A percentile compares a stretch with the other conserved stretches of the same genome.
Evolutionary conservation across 2,797 vertebrate species (phyloP).

Genomic region (Phoxinus dragarum): DNA sequence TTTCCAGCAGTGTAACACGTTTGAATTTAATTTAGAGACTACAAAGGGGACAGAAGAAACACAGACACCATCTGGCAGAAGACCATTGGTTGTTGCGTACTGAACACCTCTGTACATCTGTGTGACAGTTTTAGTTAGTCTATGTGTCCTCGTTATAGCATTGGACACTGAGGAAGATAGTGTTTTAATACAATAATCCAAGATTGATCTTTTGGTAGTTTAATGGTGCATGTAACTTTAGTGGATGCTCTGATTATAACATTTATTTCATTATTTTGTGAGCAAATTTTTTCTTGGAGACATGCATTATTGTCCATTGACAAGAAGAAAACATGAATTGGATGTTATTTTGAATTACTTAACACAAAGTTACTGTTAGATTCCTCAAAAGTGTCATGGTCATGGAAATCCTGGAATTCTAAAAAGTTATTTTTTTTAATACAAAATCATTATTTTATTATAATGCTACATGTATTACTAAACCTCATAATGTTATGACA

Average conservation of each 20-base stretch:
- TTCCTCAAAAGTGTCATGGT: background rate
- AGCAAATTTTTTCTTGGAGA: slow-evolving; percentile 10
- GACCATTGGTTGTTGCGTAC: slow-evolving; percentile 13
- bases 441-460: background rate
- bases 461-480: background rate
- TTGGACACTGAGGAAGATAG: background rate
- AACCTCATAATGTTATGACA: background rate
- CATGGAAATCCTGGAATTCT: background rate
- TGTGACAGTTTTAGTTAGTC: background rate
- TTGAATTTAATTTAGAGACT: slow-evolving; percentile 51
- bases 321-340: background rate
- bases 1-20: slow-evolving; percentile 34
- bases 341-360: background rate
- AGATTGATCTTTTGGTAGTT: slow-evolving; percentile 4
- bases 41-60: slow-evolving; percentile 45
- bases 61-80: slow-evolving; percentile 45
- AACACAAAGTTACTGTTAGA: slow-evolving; percentile 4
- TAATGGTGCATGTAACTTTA: slow-evolving; percentile 25
- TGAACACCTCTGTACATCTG: slow-evolving; percentile 32
- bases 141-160: background rate
- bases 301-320: background rate
- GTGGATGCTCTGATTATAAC: slow-evolving; percentile 3
- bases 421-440: background rate
- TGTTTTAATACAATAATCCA: slow-evolving; percentile 7
- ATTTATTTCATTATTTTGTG: slow-evolving; percentile 11